A percentile compares a stretch with the other conserved stretches of the same genome.
Evolutionary conservation across 2,888 invertebrate species (phyloP).

Genomic region (Drosophila meridionalis): DNA sequence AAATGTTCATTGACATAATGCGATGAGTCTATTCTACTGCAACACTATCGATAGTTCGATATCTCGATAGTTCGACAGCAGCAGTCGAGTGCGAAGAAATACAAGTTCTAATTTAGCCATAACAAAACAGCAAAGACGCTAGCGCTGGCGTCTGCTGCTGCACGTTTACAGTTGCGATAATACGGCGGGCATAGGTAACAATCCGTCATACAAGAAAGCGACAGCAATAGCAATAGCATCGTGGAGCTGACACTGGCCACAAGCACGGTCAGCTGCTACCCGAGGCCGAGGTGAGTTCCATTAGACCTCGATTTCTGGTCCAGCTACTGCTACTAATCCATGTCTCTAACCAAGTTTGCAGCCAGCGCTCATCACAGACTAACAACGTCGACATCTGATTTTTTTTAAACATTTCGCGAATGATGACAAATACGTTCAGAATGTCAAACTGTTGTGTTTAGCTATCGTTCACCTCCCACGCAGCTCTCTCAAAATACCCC

Average conservation of each 20-base stretch:
- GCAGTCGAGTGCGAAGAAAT: conserved; percentile 37
- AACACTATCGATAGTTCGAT: conserved; percentile 41
- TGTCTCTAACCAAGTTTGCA: conserved; percentile 62
- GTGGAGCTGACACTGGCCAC: conserved; percentile 38
- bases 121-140: conserved; percentile 49
- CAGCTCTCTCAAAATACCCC: background rate
- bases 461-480: conserved; percentile 26
- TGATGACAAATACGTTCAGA: background rate
- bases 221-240: background rate
- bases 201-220: background rate
- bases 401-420: conserved; percentile 6
- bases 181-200: conserved; percentile 5
- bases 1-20: background rate
- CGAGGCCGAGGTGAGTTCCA: conserved; percentile 45
- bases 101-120: conserved; percentile 48
- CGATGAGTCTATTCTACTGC: conserved; percentile 11
- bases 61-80: conserved; percentile 18
- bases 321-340: conserved; percentile 47
- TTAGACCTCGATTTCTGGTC: conserved; percentile 18
- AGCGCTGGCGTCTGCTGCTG: conserved; percentile 39
- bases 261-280: conserved; percentile 54
- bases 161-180: conserved; percentile 2
- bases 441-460: background rate
- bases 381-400: conserved; percentile 28
- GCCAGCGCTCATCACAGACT: conserved; percentile 36